Conservation (phyloP, 2,797 vertebrate genomes). For the Phoebastria nigripes region DNA sequence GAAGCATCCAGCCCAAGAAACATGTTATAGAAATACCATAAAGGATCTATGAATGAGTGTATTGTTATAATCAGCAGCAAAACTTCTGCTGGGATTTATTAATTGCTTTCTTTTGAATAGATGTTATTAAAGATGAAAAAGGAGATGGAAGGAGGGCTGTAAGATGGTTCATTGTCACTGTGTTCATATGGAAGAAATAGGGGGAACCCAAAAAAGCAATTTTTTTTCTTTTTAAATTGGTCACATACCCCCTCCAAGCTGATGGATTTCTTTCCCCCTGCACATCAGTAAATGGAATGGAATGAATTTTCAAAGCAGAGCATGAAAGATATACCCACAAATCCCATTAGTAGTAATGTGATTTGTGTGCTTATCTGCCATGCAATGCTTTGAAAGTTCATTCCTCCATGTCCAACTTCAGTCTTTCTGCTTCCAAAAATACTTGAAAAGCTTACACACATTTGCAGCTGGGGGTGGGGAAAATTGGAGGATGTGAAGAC, state of each 20-base stretch:
- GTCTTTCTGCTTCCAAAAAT: slow-evolving; percentile 32
- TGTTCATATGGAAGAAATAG: neutral
- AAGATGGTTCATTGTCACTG: neutral
- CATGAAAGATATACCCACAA: slow-evolving; percentile 64
- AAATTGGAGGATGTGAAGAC: neutral
- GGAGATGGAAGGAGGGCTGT: neutral
- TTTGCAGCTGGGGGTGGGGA: neutral
- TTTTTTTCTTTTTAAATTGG: neutral
- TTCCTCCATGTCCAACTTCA: slow-evolving; percentile 41
- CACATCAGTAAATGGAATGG: slow-evolving; percentile 49
- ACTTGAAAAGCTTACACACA: slow-evolving; percentile 15
- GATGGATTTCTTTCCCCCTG: slow-evolving; percentile 44
- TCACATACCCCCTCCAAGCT: neutral
- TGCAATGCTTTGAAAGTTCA: slow-evolving; percentile 61
- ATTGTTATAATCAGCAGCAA: neutral
- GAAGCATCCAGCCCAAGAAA: neutral
- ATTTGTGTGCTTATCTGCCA: slow-evolving; percentile 61
- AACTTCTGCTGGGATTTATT: neutral
- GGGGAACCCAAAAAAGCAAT: neutral
- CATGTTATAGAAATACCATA: neutral
- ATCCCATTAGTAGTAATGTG: slow-evolving; percentile 71
- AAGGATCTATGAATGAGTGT: neutral
- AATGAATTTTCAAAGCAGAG: slow-evolving; percentile 70
- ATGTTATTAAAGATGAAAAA: neutral
- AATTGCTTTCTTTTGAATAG: slow-evolving; percentile 20